These are phyloP conservation scores for Thaleichthys pacificus DNA, from an alignment of 2,797 vertebrate genomes.

Conservation along the genomic window DNA sequence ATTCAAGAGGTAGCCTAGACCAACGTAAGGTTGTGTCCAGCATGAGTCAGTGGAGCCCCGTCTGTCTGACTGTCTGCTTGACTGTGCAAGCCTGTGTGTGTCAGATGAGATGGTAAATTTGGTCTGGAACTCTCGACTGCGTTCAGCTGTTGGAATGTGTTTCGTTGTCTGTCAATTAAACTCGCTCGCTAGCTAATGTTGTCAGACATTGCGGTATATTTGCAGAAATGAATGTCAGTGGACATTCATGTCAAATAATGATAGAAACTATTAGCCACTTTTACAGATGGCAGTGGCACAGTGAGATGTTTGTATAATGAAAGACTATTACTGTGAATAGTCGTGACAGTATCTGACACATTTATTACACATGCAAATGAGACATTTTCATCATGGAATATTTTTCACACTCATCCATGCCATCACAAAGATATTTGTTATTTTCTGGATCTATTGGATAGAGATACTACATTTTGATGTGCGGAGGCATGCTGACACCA, in stretches of 20 bases:
- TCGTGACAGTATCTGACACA: no score
- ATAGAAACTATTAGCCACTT: background rate
- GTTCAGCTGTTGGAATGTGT: slow-evolving; percentile 73
- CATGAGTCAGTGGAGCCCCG: slow-evolving; percentile 2
- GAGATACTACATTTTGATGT: slow-evolving; percentile 32
- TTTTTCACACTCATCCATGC: no score
- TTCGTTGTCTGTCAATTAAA: slow-evolving; percentile 66
- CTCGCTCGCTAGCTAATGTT: slow-evolving; percentile 34
- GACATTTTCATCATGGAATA: no score
- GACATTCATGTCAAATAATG: no score
- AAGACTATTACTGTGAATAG: no score
- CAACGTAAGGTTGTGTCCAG: background rate
- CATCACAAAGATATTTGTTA: no score
- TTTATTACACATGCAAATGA: no score
- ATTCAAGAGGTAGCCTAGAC: background rate
- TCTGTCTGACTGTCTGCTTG: background rate
- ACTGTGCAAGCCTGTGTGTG: background rate
- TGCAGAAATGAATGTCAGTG: slow-evolving; percentile 30
- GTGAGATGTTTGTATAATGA: no score
- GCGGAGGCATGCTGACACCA: slow-evolving; percentile 37
- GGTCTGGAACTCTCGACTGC: slow-evolving; percentile 32
- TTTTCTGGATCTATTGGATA: background rate
- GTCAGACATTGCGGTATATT: slow-evolving; percentile 47
- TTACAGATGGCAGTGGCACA: background rate
- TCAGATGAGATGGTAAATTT: slow-evolving; percentile 28